A percentile compares a stretch with the other conserved stretches of the same genome.
Conservation (phyloP, 2,113 vertebrate genomes). For the Apteryx owenii region DNA sequence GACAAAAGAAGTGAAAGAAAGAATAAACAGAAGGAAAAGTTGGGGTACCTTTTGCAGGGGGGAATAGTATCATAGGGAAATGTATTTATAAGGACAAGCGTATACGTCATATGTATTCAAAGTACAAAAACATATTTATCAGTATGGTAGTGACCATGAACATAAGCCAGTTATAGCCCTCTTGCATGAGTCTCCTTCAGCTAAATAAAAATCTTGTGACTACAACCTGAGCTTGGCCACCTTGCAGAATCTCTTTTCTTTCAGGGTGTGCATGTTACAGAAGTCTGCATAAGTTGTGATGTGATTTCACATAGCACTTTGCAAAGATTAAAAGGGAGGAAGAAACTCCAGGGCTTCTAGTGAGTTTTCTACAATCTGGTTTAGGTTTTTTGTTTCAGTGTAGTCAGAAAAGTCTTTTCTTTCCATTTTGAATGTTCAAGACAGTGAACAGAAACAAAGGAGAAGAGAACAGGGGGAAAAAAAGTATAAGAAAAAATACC, state of each 20-base stretch:
- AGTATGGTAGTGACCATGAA: background rate
- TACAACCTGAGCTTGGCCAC: background rate
- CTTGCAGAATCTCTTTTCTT: background rate
- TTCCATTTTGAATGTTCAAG: background rate
- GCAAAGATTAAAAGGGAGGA: background rate
- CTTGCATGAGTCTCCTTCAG: background rate
- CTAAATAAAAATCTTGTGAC: background rate
- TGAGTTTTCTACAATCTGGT: background rate
- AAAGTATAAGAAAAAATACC: background rate
- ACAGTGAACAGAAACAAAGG: background rate
- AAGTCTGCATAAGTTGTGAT: background rate
- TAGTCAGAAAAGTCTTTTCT: background rate
- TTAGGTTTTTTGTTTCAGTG: background rate
- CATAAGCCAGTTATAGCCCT: accelerated
- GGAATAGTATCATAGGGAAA: background rate
- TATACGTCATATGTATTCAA: accelerated
- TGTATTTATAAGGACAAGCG: background rate
- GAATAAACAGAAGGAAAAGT: background rate
- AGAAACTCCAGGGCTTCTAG: background rate
- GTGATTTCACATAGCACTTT: background rate
- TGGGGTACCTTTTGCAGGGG: background rate
- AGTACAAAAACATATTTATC: background rate
- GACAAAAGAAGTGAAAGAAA: background rate
- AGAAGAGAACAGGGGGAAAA: background rate
- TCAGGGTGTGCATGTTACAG: background rate